Evolutionary conservation across 53 echinoderm and acorn worm species (phyloP).

Genomic region (Paracentrotus lividus): DNA sequence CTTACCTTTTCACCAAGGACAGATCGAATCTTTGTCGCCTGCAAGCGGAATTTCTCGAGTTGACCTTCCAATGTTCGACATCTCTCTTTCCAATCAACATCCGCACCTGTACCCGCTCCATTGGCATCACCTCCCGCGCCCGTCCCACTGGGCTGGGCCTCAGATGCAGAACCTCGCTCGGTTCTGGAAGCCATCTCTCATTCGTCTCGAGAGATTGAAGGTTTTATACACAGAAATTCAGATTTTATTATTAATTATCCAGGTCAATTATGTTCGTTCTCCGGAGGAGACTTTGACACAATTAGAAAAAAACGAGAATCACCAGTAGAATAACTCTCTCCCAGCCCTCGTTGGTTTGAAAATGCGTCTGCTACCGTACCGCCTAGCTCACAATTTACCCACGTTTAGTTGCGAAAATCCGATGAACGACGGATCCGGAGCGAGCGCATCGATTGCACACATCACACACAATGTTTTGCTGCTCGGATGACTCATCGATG

Average conservation of each 20-base stretch:
- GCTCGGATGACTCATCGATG: constrained; percentile 7
- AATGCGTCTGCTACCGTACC: constrained; percentile 1
- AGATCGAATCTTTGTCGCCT: constrained; percentile 85
- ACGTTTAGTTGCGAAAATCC: too few species aligned
- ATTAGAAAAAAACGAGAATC: neutral
- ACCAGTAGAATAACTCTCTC: neutral
- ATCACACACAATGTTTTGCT: neutral
- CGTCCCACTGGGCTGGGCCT: constrained; percentile 1
- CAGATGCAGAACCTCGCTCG: constrained; percentile 42
- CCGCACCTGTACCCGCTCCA: constrained; percentile 56
- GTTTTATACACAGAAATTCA: neutral
- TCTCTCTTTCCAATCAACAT: constrained; percentile 82
- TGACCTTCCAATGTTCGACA: constrained; percentile 82
- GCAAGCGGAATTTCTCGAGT: constrained; percentile 85
- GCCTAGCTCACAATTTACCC: too few species aligned
- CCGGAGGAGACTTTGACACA: neutral
- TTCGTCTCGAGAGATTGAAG: neutral
- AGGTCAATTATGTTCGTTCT: neutral
- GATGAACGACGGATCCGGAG: too few species aligned
- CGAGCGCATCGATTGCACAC: neutral
- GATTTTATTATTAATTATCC: neutral
- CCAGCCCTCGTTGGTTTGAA: neutral
- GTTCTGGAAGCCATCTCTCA: constrained; percentile 40
- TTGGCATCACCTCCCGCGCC: constrained; percentile 41
- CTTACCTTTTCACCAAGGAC: constrained; percentile 88